A percentile compares a stretch with the other conserved stretches of the same genome.
phyloP scores from a whole-genome alignment of 2,888 invertebrate species.

The Oligia latruncula region DNA sequence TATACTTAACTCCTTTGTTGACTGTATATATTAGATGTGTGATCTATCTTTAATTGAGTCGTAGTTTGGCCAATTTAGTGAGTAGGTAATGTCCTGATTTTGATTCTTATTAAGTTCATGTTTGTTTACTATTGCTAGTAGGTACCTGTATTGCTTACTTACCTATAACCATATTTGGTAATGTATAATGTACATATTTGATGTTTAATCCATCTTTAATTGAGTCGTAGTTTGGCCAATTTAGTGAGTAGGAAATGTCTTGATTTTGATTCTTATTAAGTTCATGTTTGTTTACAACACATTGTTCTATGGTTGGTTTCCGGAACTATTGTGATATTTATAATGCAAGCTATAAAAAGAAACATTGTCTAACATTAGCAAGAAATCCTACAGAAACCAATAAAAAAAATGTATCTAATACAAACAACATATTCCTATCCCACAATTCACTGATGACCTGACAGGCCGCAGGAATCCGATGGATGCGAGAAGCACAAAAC shows the following conservation, averaged over 20 bases:
- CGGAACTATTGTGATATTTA: not conserved
- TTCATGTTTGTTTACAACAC: not conserved
- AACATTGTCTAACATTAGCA: not conserved
- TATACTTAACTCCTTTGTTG: no score
- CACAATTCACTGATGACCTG: not conserved
- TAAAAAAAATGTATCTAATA: not conserved
- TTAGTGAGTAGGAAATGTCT: not conserved
- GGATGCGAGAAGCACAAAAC: not conserved
- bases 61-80: no score
- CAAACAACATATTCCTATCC: not conserved
- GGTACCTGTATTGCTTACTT: slow-evolving; percentile 15
- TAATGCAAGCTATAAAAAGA: not conserved
- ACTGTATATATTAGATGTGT: no score
- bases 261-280: slow-evolving; percentile 6
- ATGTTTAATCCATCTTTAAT: slow-evolving; percentile 20
- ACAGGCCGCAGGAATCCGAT: not conserved
- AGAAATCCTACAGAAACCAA: not conserved
- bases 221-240: not conserved
- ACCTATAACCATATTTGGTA: slow-evolving; percentile 2
- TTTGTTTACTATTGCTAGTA: slow-evolving; percentile 29
- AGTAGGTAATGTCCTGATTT: no score
- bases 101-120: no score
- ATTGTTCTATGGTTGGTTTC: not conserved
- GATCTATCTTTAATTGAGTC: no score
- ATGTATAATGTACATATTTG: slow-evolving; percentile 7